Conservation (phyloP, 2,888 invertebrate species). For the Balanococcus diminutus region DNA sequence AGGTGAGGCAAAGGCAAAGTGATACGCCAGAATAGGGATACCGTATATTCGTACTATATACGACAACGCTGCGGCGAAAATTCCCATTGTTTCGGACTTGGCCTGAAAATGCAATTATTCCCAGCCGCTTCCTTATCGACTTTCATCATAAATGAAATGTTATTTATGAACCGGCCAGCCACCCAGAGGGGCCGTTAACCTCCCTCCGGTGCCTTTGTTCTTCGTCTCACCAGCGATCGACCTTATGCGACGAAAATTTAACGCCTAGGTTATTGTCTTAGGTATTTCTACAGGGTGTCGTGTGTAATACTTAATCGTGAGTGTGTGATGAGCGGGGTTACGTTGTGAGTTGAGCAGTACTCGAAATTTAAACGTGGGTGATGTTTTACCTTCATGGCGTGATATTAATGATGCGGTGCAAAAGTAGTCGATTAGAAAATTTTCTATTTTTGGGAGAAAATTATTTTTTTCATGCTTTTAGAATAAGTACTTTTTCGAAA, state of each 20-base stretch:
- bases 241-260: neutral
- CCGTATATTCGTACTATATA: neutral
- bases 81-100: slow-evolving; percentile 29
- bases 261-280: neutral
- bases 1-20: neutral
- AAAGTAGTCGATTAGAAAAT: too few relatives aligned
- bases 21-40: neutral
- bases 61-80: neutral
- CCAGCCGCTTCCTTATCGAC: slow-evolving; percentile 33
- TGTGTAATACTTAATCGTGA: too few relatives aligned
- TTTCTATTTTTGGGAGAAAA: too few relatives aligned
- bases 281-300: neutral
- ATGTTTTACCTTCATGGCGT: too few relatives aligned
- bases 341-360: too few relatives aligned
- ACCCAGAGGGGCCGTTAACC: neutral
- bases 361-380: too few relatives aligned
- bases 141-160: slow-evolving; percentile 6
- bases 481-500: too few relatives aligned
- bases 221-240: neutral
- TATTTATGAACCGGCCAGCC: neutral
- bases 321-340: too few relatives aligned
- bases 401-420: too few relatives aligned
- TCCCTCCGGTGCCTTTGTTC: neutral
- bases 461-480: too few relatives aligned
- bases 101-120: slow-evolving; percentile 35